Percentiles rank a stretch among this genome's conserved stretches.
phyloP scores from a whole-genome alignment of 1,140 invertebrate species.

The Drosophila sucinea region DNA sequence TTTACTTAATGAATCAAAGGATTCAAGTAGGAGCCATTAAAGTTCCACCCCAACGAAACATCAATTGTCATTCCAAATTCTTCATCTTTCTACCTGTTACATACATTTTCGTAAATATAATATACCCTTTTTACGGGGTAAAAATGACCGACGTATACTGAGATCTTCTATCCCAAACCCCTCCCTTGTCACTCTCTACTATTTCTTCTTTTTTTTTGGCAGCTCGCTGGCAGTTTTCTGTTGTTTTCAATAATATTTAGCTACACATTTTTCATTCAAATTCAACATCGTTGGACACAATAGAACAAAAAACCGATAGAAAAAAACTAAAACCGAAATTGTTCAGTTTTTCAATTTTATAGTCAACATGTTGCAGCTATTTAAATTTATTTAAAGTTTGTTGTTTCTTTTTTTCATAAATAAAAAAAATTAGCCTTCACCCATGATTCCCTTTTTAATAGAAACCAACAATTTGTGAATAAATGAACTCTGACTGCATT shows the following conservation, averaged over 20 bases:
- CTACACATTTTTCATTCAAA: constrained; percentile 58
- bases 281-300: constrained; percentile 39
- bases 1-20: too few species aligned
- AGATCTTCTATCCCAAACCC: constrained; percentile 20
- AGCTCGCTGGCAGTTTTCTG: constrained; percentile 53
- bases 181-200: constrained; percentile 1
- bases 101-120: background rate
- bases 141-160: constrained; percentile 50
- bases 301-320: constrained; percentile 23
- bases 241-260: constrained; percentile 71
- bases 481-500: background rate
- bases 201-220: constrained; percentile 25
- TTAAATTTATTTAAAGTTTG: constrained; percentile 16
- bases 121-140: background rate
- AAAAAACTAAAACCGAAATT: constrained; percentile 1
- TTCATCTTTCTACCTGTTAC: background rate
- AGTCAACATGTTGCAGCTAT: constrained; percentile 20
- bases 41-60: too few species aligned
- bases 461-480: background rate
- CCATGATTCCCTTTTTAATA: background rate
- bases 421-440: constrained; percentile 1
- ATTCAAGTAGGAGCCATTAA: too few species aligned
- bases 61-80: background rate
- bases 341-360: constrained; percentile 15
- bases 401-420: constrained; percentile 25